A percentile compares a stretch with the other conserved stretches of the same genome.
These are phyloP conservation scores for Danio jaintianensis DNA, from an alignment of 2,797 vertebrate genomes.

Conservation along the genomic window DNA sequence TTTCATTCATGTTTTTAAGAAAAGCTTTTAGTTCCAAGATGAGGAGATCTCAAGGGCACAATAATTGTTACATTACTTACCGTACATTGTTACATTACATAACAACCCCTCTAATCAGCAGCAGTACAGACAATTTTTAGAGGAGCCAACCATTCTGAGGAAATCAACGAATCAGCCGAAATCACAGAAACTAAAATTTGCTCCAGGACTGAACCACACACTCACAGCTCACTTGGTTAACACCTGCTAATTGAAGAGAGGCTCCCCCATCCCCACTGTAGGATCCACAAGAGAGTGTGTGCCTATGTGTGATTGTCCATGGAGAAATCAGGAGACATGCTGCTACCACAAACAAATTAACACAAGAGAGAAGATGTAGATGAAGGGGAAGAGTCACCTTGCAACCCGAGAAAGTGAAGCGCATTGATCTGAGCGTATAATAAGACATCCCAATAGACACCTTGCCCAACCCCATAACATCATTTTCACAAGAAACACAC, in stretches of 20 bases:
- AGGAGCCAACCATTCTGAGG: too few relatives aligned
- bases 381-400: slow-evolving; percentile 21
- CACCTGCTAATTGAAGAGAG: slow-evolving; percentile 80
- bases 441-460: slow-evolving; percentile 31
- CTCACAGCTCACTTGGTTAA: slow-evolving; percentile 33
- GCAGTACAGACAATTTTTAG: background rate
- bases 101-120: slow-evolving; percentile 1
- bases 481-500: slow-evolving; percentile 20
- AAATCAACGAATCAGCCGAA: background rate
- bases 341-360: slow-evolving; percentile 68
- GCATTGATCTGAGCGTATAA: background rate
- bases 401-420: slow-evolving; percentile 14
- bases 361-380: slow-evolving; percentile 56
- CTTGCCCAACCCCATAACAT: slow-evolving; percentile 6
- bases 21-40: background rate
- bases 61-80: background rate
- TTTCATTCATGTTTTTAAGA: background rate
- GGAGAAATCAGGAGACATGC: slow-evolving; percentile 63
- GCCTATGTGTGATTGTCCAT: slow-evolving; percentile 51
- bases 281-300: slow-evolving; percentile 65
- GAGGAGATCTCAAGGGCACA: background rate
- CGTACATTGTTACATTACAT: background rate
- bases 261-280: slow-evolving; percentile 67
- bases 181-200: slow-evolving; percentile 1
- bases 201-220: slow-evolving; percentile 14